phyloP scores from a whole-genome alignment of 2,888 invertebrate species.

The Nezara viridula region DNA sequence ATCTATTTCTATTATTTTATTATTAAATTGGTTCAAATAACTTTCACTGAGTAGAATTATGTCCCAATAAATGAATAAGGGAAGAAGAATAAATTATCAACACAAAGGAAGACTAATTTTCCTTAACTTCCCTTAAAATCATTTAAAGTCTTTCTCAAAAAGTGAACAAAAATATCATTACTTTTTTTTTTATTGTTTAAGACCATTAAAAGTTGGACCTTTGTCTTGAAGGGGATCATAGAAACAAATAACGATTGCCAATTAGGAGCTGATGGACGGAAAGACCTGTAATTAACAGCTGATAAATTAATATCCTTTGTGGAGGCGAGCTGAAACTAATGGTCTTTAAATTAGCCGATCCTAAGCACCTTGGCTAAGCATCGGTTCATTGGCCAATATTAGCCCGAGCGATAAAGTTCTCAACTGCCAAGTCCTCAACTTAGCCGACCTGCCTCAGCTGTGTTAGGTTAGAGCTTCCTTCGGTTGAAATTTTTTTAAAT shows the following conservation, averaged over 20 bases:
- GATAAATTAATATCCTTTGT: conserved; percentile 6
- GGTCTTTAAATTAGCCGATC: background rate
- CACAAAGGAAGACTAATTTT: too few relatives aligned
- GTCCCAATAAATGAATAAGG: too few relatives aligned
- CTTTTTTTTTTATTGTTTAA: too few relatives aligned
- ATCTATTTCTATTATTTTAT: too few relatives aligned
- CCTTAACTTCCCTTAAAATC: too few relatives aligned
- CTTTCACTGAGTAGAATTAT: too few relatives aligned
- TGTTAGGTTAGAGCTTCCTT: background rate
- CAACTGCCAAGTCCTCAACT: background rate
- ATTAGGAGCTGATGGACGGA: background rate
- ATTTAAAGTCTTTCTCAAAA: too few relatives aligned
- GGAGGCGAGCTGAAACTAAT: background rate
- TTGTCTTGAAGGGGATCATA: too few relatives aligned
- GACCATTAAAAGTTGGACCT: too few relatives aligned
- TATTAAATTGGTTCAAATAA: too few relatives aligned
- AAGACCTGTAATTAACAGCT: background rate
- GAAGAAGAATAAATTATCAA: too few relatives aligned
- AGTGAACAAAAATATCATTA: too few relatives aligned
- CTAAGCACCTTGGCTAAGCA: background rate
- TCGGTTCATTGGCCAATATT: conserved; percentile 4
- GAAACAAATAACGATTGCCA: background rate
- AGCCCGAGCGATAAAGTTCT: background rate
- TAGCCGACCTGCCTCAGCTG: background rate
- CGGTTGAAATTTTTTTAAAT: background rate